Percentiles rank a stretch among this genome's conserved stretches.
phyloP scores from a whole-genome alignment of 2,113 vertebrate species.

The Cheilinus undulatus region DNA sequence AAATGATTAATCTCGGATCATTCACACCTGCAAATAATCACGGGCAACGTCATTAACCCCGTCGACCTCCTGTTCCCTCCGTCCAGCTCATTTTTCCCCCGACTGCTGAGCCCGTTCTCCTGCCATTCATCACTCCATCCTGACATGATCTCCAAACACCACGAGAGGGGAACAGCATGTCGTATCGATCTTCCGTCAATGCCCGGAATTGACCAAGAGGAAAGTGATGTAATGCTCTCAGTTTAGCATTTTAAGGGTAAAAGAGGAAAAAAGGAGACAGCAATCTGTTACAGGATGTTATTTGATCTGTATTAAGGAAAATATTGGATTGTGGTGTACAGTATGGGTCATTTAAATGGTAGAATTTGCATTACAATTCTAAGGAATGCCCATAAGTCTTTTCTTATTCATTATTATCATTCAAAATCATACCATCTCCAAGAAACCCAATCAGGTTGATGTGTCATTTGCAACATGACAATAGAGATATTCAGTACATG shows the following conservation, averaged over 20 bases:
- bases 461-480: no score
- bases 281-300: background rate
- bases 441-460: no score
- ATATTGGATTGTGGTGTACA: background rate
- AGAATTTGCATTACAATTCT: background rate
- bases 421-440: no score
- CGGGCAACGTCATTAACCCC: slow-evolving; percentile 74
- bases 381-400: background rate
- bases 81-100: slow-evolving; percentile 68
- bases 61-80: slow-evolving; percentile 66
- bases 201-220: slow-evolving; percentile 56
- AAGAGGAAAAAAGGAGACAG: slow-evolving; percentile 11
- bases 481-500: no score
- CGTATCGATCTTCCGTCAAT: slow-evolving; percentile 77
- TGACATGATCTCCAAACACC: slow-evolving; percentile 69
- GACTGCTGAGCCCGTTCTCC: slow-evolving; percentile 59
- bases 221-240: slow-evolving; percentile 53
- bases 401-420: background rate
- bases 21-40: slow-evolving; percentile 80
- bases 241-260: slow-evolving; percentile 47
- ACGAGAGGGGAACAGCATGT: slow-evolving; percentile 66
- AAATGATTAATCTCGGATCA: slow-evolving; percentile 75
- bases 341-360: background rate
- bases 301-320: background rate
- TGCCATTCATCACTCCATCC: slow-evolving; percentile 72